Evolutionary conservation across 2,113 vertebrate species (phyloP), one percentile per base, ranked within the genome.

Genomic region (Plecotus auritus): DNA sequence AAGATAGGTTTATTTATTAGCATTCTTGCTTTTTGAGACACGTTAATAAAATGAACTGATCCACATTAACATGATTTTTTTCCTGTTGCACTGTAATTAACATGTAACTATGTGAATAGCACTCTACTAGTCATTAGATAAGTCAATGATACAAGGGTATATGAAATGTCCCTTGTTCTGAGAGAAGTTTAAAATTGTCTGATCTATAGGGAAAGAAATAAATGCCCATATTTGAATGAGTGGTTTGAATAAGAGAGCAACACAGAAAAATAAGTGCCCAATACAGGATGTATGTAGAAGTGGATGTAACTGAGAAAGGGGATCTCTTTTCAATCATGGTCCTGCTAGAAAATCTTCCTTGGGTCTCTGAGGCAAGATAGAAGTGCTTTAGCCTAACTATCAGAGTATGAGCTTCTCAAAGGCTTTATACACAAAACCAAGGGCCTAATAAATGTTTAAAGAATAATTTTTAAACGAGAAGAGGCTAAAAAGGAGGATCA

Each of bases 31-130:
- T 88, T 95, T 85, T 73, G 49, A 84, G 85, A 70, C 35, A 70
- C n/a, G 51, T 76, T 67, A 73, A 82, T 88, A 74, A 95, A 87
- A 95, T 70, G 70, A 56, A 74, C 56, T 42, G 56, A 95, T 59
- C 49, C 69, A 47, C 10, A 28, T 30, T 86, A 49, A 69, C 23
- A 30, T 5, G 20, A 56, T 32, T 80, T 82, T 82, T 69, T 74
- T 93, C 45, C 85, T 85, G 11, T 51, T 78, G 7, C 30, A 51
- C 45, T 90, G n/a, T 35, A 51, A 51, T 84, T 86, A 91, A 85
- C 30, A 37, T 40, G 51, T 80, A 91, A 83, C 22, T 8, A 77
- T 30, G 45, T 90, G 76, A 89, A 23, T 35, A 59, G 26, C 7
- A 77, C 9, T 72, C 32, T 23, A 64, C 7, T 7, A 18, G 28